These are phyloP conservation scores for Muricea muricata DNA, from an alignment of 92 coral and sea anemone genomes.

Conservation along the genomic window DNA sequence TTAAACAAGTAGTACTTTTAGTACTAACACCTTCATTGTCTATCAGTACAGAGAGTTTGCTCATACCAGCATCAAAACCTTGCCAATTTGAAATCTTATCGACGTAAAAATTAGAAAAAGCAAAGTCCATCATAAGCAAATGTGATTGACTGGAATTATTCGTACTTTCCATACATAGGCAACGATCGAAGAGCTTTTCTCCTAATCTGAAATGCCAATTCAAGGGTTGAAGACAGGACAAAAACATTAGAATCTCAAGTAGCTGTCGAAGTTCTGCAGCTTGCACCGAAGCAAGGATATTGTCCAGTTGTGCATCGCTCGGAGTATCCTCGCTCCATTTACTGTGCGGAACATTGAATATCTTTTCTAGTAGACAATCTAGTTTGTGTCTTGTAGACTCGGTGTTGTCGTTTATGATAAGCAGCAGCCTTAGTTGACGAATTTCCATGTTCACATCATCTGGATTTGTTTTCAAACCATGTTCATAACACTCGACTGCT, in stretches of 20 bases:
- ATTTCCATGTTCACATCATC: background rate
- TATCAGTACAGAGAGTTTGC: background rate
- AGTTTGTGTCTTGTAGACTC: background rate
- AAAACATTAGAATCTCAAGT: background rate
- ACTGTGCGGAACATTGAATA: background rate
- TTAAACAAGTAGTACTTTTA: background rate
- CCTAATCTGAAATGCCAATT: background rate
- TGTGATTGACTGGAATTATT: background rate
- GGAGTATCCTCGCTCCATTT: background rate
- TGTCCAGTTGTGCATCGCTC: background rate
- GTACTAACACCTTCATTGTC: slow-evolving; percentile 3
- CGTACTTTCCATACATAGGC: background rate
- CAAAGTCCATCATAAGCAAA: background rate
- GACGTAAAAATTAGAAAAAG: background rate
- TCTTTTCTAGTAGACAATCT: background rate
- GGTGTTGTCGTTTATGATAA: background rate
- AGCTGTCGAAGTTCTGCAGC: background rate
- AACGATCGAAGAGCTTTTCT: background rate
- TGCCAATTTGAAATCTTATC: background rate
- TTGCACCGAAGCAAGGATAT: background rate
- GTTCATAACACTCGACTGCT: slow-evolving; percentile 8
- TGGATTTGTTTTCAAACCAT: background rate
- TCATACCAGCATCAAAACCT: background rate
- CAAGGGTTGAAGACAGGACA: background rate
- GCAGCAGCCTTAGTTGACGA: background rate